Evolutionary conservation across 2,113 vertebrate genomes (phyloP).

Genomic region (Apeltes quadracus): DNA sequence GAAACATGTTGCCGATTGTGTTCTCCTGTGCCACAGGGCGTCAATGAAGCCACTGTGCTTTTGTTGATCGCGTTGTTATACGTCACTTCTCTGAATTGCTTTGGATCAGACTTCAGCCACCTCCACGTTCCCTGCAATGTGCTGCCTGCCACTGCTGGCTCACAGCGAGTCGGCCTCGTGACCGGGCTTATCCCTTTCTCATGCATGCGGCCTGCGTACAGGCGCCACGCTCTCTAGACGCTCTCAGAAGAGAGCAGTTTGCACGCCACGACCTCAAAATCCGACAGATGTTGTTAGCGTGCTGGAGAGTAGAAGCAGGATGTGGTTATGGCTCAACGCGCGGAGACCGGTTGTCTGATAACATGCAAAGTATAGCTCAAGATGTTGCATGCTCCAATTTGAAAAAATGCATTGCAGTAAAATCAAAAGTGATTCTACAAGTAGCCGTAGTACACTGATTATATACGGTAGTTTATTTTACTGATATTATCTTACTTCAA

Average conservation of each 20-base stretch:
- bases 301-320: constrained; percentile 63
- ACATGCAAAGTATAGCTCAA: constrained; percentile 25
- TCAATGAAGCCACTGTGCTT: constrained; percentile 59
- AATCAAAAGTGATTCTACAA: background rate
- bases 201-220: constrained; percentile 30
- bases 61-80: constrained; percentile 67
- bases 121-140: constrained; percentile 38
- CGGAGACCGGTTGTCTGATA: constrained; percentile 42
- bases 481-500: background rate
- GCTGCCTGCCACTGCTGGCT: constrained; percentile 33
- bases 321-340: constrained; percentile 73
- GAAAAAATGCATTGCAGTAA: background rate
- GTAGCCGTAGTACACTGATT: background rate
- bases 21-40: constrained; percentile 39
- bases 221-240: constrained; percentile 17
- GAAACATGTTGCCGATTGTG: constrained; percentile 62
- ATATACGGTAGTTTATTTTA: background rate
- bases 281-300: constrained; percentile 50
- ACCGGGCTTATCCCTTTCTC: constrained; percentile 67
- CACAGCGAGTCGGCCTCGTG: constrained; percentile 54
- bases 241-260: constrained; percentile 18
- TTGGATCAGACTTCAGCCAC: constrained; percentile 51
- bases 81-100: constrained; percentile 53
- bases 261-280: constrained; percentile 42
- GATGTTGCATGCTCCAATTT: constrained; percentile 9